Base-by-base conservation (phyloP, 2,113 vertebrate species). In the Myrmecophaga tridactyla region DNA sequence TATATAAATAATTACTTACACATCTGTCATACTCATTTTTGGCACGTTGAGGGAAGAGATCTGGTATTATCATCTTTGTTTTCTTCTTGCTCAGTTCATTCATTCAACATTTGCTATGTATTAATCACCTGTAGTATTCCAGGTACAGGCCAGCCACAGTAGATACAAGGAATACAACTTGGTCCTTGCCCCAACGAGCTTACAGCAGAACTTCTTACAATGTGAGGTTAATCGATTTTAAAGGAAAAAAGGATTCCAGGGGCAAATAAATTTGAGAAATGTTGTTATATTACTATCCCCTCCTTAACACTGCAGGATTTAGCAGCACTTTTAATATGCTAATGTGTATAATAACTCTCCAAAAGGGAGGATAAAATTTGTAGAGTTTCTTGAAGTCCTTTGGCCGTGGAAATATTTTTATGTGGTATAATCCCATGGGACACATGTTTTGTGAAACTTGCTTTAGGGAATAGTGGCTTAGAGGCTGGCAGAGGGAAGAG, bases 201-300 rank as follows among this genome's bases (percentile, higher is more conserved):
- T 72, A 67, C 18, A 75, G 36, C 36, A 82, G 11, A 73, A 12
- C 73, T 95, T 96, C 48, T 46, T 14, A 62, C 27, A 67, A 46
- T 60, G 9, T 60, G 31, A 46, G 53, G 7, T 41, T 73, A 78
- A 39, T 84, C 43, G 23, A 12, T 86, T 92, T 89, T 86, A 80
- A 56, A 82, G 75, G n/a, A 43, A 65, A 80, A 86, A 90, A 7
- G 39, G 34, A 94, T 21, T 86, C 13, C 34, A 13, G 39, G 36
- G n/a, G 1, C 34, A 95, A 86, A 51, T 90, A 72, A 80, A 76
- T 80, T 90, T 92, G 20, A 36, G 87, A 92, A 94, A 65, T 70
- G 21, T 12, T 65, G 6, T 84, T 85, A 84, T 67, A 29, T 62
- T 34, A 69, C 36, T n/a, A 20, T 43, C 31, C 67, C 53, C 4